These are phyloP conservation scores for Neolamprologus cancellatus DNA, from an alignment of 2,113 vertebrate genomes.

Conservation along the genomic window DNA sequence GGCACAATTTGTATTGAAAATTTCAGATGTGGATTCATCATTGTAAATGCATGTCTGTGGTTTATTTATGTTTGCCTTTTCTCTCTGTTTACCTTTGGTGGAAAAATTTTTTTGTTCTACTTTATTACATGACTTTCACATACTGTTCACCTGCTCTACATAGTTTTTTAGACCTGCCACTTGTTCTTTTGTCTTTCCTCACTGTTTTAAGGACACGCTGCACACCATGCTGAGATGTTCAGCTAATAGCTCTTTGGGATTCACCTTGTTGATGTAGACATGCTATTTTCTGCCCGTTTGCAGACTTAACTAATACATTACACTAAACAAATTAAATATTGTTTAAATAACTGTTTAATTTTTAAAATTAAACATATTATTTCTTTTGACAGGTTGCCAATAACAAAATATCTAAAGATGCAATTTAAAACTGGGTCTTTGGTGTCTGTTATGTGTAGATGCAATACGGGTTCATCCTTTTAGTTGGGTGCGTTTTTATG, in stretches of 20 bases:
- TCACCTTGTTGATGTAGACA: neutral
- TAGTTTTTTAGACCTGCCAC: neutral
- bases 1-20: neutral
- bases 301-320: neutral
- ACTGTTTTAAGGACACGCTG: neutral
- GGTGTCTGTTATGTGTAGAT: neutral
- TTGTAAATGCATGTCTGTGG: neutral
- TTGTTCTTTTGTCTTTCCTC: neutral
- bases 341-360: neutral
- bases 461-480: neutral
- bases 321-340: neutral
- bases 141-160: neutral
- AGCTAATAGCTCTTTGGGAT: neutral
- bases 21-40: neutral
- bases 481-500: neutral
- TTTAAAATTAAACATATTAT: neutral
- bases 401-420: neutral
- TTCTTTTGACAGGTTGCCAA: neutral
- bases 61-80: neutral
- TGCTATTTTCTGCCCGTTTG: neutral
- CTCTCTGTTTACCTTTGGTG: neutral
- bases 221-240: neutral
- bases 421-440: neutral
- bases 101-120: neutral
- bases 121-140: neutral